phyloP scores from a whole-genome alignment of 2,113 vertebrate species.

The Ascaphus truei region DNA sequence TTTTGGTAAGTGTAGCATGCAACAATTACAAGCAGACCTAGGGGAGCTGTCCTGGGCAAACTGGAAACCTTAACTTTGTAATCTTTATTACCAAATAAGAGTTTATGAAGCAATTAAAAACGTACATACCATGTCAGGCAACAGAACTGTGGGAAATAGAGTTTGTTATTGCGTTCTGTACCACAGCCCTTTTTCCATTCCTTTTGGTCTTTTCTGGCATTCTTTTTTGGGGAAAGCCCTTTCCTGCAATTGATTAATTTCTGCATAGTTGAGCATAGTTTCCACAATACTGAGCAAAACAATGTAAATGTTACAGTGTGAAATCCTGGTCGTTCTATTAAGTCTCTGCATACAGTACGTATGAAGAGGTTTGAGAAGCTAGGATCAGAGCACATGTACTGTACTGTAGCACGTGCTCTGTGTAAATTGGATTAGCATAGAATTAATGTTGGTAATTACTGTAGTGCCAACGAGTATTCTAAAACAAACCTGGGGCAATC shows the following conservation, averaged over 20 bases:
- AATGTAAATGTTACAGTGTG: slow-evolving; percentile 46
- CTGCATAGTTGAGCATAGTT: slow-evolving; percentile 46
- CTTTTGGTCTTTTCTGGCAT: slow-evolving; percentile 38
- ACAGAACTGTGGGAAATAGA: not conserved
- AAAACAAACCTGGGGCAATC: too few relatives aligned
- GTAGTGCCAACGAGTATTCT: too few relatives aligned
- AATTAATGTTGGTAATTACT: too few relatives aligned
- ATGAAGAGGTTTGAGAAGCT: too few relatives aligned
- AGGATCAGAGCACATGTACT: too few relatives aligned
- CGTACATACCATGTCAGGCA: not conserved
- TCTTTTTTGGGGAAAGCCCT: slow-evolving; percentile 42
- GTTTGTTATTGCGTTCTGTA: not conserved
- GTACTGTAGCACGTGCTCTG: too few relatives aligned
- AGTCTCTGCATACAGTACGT: too few relatives aligned
- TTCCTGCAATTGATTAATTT: slow-evolving; percentile 53
- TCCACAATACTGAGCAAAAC: slow-evolving; percentile 43
- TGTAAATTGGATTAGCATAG: too few relatives aligned
- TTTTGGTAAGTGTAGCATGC: not conserved
- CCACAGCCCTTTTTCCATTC: not conserved
- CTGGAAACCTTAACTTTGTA: not conserved
- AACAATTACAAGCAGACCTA: not conserved
- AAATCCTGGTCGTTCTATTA: slow-evolving; percentile 43
- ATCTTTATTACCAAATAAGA: slow-evolving; percentile 8
- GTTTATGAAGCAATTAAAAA: slow-evolving; percentile 12
- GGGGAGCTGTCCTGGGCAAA: not conserved